These are phyloP conservation scores for Trichacis sp. DNA, from an alignment of 2,888 invertebrate species.

Conservation along the genomic window DNA sequence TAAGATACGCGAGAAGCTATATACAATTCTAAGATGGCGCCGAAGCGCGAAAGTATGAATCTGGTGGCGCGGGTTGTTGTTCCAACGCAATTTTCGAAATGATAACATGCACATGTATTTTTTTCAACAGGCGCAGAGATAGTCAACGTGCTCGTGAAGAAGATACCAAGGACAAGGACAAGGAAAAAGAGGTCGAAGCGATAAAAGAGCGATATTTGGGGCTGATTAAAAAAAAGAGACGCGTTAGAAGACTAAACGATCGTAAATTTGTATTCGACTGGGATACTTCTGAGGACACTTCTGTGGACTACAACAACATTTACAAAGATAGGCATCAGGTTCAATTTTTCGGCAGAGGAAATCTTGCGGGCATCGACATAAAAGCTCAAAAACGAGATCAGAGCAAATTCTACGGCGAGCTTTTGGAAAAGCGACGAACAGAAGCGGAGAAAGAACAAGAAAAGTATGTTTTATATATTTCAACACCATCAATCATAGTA, in stretches of 20 bases:
- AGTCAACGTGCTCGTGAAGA: constrained; percentile 68
- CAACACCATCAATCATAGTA: too few relatives aligned
- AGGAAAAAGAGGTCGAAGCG: constrained; percentile 93
- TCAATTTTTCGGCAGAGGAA: constrained; percentile 97
- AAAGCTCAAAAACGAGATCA: constrained; percentile 96
- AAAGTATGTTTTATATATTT: constrained; percentile 70
- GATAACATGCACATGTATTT: too few relatives aligned
- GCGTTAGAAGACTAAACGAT: constrained; percentile 94
- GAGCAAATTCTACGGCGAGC: constrained; percentile 95
- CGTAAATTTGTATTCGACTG: constrained; percentile 99
- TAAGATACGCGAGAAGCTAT: too few relatives aligned
- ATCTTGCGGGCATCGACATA: constrained; percentile 97
- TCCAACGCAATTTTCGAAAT: too few relatives aligned
- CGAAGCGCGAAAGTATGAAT: too few relatives aligned
- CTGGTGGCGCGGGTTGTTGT: too few relatives aligned
- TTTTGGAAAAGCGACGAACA: constrained; percentile 94
- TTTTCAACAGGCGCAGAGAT: constrained; percentile 63
- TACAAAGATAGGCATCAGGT: constrained; percentile 98
- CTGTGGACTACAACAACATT: constrained; percentile 95
- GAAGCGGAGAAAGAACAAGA: constrained; percentile 98
- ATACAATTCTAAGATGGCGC: too few relatives aligned
- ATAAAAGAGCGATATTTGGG: constrained; percentile 97
- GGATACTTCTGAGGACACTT: constrained; percentile 99
- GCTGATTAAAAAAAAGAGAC: constrained; percentile 90
- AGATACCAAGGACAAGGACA: constrained; percentile 82